Base-by-base conservation (phyloP, 2,888 invertebrate genomes). In the Sphinx pinastri region DNA sequence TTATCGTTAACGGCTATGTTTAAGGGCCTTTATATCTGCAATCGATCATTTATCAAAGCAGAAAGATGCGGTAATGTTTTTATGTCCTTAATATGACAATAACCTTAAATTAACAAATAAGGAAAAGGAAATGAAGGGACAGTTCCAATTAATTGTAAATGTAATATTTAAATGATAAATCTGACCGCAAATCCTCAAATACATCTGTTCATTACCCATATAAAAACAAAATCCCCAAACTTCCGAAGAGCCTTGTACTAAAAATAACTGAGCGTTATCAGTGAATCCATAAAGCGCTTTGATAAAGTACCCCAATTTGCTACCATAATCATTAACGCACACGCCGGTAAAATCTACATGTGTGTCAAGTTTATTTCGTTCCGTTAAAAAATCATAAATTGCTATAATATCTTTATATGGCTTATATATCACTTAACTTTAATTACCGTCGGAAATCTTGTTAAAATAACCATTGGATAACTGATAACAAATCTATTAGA, bases 261-360 rank as follows among this genome's bases (percentile, higher is more conserved):
- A 63, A 47, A 49, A 49, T 49, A 55, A 31, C 19, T 38, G 51
- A 13, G 12, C 54, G 71, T 75, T 83, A 84, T 83, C 84, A 74
- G 70, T 52, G 45, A 67, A 25, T 72, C 77, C 80, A 79, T 80
- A 79, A 78, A 80, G 76, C 71, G 73, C 63, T 69, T 54, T 82
- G 84, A 85, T 86, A 86, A 77, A 73, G 73, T 72, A 73, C 72
- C 71, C 79, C 76, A 84, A 82, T 84, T 79, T 74, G 78, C 77
- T 72, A 72, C 81, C 82, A 82, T 83, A 78, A 80, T 78, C 82
- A 85, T 87, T 85, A 86, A 74, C 60, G 72, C 67, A 58, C 74
- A 76, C 71, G 75, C 74, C 75, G 73, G 72, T 73, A 71, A 72
- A 73, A 68, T 63, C 71, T 67, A 68, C 57, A 75, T 72, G 58